These are phyloP conservation scores for Leptinotarsa juncta DNA, from an alignment of 2,888 invertebrate species.

Conservation along the genomic window DNA sequence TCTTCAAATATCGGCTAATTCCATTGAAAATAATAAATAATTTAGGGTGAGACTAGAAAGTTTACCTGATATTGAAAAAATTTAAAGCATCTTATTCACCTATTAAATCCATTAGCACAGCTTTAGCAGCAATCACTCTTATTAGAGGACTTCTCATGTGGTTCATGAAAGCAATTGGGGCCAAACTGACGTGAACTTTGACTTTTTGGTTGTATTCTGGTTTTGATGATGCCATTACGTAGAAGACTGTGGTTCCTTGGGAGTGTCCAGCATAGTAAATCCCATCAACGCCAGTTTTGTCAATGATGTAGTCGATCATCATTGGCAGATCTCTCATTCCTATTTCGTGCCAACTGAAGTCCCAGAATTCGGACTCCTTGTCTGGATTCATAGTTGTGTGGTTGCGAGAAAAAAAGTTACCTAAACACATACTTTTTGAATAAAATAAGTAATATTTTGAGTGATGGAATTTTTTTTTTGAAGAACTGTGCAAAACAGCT, in stretches of 20 bases:
- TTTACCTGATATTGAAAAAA: too few relatives aligned
- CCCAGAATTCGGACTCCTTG: constrained; percentile 61
- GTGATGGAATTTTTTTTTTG: too few relatives aligned
- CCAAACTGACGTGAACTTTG: constrained; percentile 74
- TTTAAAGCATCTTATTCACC: constrained; percentile 50
- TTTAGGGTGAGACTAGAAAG: too few relatives aligned
- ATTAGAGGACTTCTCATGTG: constrained; percentile 65
- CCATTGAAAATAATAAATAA: too few relatives aligned
- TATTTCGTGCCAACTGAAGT: constrained; percentile 84
- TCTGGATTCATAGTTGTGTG: constrained; percentile 49
- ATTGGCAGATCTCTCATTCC: constrained; percentile 82
- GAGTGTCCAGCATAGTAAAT: constrained; percentile 87
- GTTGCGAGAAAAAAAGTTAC: constrained; percentile 48
- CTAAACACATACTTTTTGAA: not conserved
- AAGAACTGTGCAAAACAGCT: too few relatives aligned
- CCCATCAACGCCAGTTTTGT: constrained; percentile 69
- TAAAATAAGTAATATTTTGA: not conserved
- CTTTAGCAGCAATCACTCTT: constrained; percentile 47
- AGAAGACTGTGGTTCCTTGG: constrained; percentile 78
- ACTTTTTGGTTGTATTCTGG: constrained; percentile 78
- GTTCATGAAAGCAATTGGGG: constrained; percentile 76
- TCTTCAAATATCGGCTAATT: too few relatives aligned
- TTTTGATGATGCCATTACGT: constrained; percentile 73
- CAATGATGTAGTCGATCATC: constrained; percentile 79
- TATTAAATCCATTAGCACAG: constrained; percentile 55